Conservation (phyloP, 2,113 vertebrate species). For the Myodes glareolus region DNA sequence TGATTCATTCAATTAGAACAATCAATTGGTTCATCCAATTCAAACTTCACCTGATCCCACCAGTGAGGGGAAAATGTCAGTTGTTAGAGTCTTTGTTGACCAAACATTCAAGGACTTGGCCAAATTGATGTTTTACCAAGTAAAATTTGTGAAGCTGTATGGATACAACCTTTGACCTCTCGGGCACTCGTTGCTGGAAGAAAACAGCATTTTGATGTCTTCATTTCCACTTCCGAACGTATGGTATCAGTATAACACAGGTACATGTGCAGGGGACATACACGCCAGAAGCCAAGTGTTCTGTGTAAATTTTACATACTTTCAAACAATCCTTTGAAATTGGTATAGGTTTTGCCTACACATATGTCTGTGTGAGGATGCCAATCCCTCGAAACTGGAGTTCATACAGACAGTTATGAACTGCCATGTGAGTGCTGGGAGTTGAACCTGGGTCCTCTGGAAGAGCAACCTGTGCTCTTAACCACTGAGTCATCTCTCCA, state of each 20-base stretch:
- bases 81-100: constrained; percentile 31
- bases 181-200: background rate
- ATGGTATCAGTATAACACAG: background rate
- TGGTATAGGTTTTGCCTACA: no score
- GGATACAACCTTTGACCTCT: background rate
- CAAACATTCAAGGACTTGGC: constrained; percentile 13
- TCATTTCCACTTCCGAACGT: background rate
- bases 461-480: no score
- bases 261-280: accelerated
- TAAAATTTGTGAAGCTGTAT: background rate
- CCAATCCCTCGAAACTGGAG: no score
- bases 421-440: no score
- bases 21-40: constrained; percentile 35
- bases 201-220: background rate
- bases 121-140: background rate
- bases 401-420: no score
- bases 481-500: no score
- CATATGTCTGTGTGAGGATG: no score
- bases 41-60: constrained; percentile 55
- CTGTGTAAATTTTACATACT: background rate
- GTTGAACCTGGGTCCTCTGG: no score
- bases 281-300: background rate
- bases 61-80: background rate
- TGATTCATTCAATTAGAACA: constrained; percentile 54
- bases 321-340: background rate